phyloP scores from a whole-genome alignment of 1,140 invertebrate species.

The Muscidifurax raptorellus region DNA sequence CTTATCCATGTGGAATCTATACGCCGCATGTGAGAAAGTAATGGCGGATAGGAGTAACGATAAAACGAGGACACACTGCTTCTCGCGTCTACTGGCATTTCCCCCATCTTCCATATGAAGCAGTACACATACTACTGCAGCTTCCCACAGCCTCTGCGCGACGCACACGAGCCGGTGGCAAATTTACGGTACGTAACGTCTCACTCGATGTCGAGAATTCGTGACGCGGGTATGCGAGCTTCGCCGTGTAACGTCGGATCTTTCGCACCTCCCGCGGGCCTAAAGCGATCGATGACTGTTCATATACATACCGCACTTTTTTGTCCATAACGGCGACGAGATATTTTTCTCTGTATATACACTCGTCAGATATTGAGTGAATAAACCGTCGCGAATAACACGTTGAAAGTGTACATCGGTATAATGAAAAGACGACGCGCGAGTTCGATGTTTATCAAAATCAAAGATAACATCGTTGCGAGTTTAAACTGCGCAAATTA shows the following conservation, averaged over 20 bases:
- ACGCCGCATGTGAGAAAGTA: conserved; percentile 48
- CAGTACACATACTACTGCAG: conserved; percentile 47
- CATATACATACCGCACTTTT: neutral
- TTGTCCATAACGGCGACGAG: neutral
- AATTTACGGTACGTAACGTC: conserved; percentile 69
- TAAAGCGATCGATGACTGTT: neutral
- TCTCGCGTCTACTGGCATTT: conserved; percentile 38
- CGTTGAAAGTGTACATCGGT: too few species aligned
- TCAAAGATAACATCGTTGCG: neutral
- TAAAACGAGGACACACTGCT: conserved; percentile 64
- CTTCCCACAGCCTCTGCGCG: conserved; percentile 69
- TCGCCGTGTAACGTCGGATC: neutral
- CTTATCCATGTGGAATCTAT: too few species aligned
- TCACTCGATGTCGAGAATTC: conserved; percentile 55
- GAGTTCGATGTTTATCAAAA: neutral
- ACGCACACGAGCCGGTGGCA: conserved; percentile 60
- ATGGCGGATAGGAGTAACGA: conserved; percentile 62
- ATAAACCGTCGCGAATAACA: too few species aligned
- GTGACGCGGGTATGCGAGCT: neutral
- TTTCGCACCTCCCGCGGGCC: neutral
- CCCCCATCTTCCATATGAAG: neutral
- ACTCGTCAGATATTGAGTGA: too few species aligned
- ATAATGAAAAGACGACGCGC: too few species aligned
- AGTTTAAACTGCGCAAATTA: neutral
- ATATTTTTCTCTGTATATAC: too few species aligned